A percentile compares a stretch with the other conserved stretches of the same genome.
Conservation (phyloP, 2,113 vertebrate species). For the Clarias macrocephalus region DNA sequence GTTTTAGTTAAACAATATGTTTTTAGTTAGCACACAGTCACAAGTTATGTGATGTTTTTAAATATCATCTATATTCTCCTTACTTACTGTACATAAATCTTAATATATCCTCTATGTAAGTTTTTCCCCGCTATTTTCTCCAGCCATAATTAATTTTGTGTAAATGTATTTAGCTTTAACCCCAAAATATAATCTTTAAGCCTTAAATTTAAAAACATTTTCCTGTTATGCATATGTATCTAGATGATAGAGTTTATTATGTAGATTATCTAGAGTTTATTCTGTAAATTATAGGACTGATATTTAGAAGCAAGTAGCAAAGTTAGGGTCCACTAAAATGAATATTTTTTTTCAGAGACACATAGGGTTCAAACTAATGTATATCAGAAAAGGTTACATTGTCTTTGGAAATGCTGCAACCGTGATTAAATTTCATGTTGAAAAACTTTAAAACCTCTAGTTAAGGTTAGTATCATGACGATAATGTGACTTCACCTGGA, state of each 20-base stretch:
- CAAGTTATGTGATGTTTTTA: not conserved
- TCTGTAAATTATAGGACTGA: not conserved
- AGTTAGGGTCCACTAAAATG: not conserved
- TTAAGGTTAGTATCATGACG: not conserved
- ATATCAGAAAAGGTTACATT: not conserved
- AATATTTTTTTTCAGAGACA: not conserved
- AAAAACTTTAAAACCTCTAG: not conserved
- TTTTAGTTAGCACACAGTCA: not conserved
- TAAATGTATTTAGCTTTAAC: not conserved
- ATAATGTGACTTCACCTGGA: not conserved
- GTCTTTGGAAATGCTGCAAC: not conserved
- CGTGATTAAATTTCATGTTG: not conserved
- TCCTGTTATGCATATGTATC: slow-evolving; percentile 1
- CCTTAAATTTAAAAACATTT: slow-evolving; percentile 6
- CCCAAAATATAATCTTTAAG: not conserved
- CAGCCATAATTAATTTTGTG: not conserved
- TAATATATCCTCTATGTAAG: not conserved
- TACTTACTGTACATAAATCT: not conserved
- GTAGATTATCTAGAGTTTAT: not conserved
- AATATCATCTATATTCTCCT: not conserved
- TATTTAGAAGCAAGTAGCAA: not conserved
- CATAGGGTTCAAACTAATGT: not conserved
- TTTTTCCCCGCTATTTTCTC: not conserved
- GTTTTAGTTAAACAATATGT: not conserved
- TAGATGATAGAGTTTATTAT: not conserved